Percentiles rank a stretch among this genome's conserved stretches.
Evolutionary conservation across 2,113 vertebrate genomes (phyloP).

Genomic region (Apeltes quadracus): DNA sequence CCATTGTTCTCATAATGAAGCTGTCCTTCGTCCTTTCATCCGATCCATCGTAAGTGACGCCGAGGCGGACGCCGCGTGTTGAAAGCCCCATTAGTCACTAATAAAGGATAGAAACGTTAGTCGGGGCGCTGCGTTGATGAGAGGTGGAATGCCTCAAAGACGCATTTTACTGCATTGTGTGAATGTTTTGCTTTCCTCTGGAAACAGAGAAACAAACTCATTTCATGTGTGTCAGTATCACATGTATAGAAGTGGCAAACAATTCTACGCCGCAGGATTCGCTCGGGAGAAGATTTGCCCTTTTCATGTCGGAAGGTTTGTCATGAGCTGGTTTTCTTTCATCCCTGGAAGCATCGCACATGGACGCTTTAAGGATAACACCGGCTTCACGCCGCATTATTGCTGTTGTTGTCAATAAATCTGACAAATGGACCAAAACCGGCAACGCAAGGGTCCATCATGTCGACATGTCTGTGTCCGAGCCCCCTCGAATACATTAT

Average conservation of each 20-base stretch:
- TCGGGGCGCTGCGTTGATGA: background rate
- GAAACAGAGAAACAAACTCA: background rate
- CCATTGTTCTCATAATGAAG: no score
- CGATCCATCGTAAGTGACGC: conserved; percentile 6
- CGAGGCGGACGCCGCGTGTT: background rate
- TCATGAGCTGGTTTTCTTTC: background rate
- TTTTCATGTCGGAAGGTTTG: background rate
- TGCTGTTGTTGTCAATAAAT: conserved; percentile 15
- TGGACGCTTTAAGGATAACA: conserved; percentile 1
- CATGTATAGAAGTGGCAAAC: background rate
- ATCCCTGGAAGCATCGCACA: background rate
- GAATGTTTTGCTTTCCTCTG: background rate
- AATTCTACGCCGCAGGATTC: background rate
- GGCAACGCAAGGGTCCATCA: conserved; percentile 8
- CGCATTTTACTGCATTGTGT: background rate
- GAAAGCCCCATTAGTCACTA: no score
- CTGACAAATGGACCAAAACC: conserved; percentile 23
- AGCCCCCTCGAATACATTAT: background rate
- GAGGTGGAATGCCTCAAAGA: conserved; percentile 11
- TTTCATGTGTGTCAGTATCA: background rate
- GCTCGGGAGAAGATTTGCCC: background rate
- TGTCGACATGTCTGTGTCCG: background rate
- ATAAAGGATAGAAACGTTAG: no score
- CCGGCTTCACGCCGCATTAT: background rate
- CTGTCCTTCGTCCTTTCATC: background rate